phyloP scores from a whole-genome alignment of 2,113 vertebrate genomes.

The Trichomycterus rosablanca region DNA sequence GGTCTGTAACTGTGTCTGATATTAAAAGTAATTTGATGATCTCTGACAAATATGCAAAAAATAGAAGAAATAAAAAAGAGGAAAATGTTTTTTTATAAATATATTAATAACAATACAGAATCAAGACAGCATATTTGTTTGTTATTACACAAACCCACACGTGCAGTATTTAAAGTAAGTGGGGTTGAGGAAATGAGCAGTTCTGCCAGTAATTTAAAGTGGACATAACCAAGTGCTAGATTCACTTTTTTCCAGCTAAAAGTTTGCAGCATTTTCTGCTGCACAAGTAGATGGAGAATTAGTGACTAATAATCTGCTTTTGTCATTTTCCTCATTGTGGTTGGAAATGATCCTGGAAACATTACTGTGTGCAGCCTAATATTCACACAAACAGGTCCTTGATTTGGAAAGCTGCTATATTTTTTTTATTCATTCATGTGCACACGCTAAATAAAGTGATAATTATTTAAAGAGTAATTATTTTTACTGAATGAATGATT shows the following conservation, averaged over 20 bases:
- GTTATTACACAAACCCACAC: slow-evolving; percentile 4
- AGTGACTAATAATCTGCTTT: slow-evolving; percentile 27
- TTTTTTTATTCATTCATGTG: background rate
- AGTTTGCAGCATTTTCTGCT: slow-evolving; percentile 2
- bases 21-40: too few species aligned
- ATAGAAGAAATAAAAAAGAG: too few species aligned
- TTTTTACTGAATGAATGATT: too few species aligned
- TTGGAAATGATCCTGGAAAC: slow-evolving; percentile 17
- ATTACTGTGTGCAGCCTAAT: background rate
- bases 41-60: too few species aligned
- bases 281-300: slow-evolving; percentile 12
- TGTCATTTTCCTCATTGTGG: slow-evolving; percentile 23
- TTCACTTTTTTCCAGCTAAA: background rate
- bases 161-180: slow-evolving; percentile 15
- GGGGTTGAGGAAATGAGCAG: background rate
- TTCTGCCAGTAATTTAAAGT: slow-evolving; percentile 8
- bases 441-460: too few species aligned
- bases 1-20: too few species aligned
- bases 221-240: slow-evolving; percentile 17
- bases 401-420: background rate
- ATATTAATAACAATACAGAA: too few species aligned
- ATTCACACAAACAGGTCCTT: background rate
- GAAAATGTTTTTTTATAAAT: too few species aligned
- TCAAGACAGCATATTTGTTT: too few species aligned
- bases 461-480: too few species aligned